Conservation (phyloP, 1,140 invertebrate species). For the Mactra quadrangularis region DNA sequence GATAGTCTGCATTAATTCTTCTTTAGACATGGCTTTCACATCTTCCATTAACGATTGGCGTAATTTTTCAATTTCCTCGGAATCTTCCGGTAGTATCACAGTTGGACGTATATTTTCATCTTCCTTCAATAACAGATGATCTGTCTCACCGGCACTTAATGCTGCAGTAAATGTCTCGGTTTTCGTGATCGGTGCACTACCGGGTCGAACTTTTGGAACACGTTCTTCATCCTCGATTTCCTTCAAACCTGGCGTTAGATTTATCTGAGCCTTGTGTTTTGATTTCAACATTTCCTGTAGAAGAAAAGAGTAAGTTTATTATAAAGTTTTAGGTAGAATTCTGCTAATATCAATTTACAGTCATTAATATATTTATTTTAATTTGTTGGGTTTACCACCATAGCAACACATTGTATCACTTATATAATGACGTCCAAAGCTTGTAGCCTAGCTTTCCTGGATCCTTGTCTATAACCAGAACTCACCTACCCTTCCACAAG, state of each 20-base stretch:
- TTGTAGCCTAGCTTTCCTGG: too few relatives aligned
- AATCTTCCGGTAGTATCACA: constrained; percentile 52
- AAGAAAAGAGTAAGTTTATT: not conserved
- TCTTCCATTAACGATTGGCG: constrained; percentile 31
- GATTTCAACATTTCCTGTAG: constrained; percentile 55
- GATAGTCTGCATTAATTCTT: constrained; percentile 26
- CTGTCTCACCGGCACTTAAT: constrained; percentile 52
- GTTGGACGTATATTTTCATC: constrained; percentile 27
- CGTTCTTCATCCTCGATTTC: constrained; percentile 48
- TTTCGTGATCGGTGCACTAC: constrained; percentile 60
- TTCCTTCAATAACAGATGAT: constrained; percentile 26
- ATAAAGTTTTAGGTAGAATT: too few relatives aligned
- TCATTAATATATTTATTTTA: too few relatives aligned
- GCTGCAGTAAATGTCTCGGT: constrained; percentile 34
- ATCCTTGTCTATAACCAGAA: too few relatives aligned
- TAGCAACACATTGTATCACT: too few relatives aligned
- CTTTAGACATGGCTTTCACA: constrained; percentile 36
- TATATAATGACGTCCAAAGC: too few relatives aligned
- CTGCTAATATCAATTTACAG: too few relatives aligned
- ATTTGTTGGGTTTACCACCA: too few relatives aligned
- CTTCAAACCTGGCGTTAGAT: constrained; percentile 35
- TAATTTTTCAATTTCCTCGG: constrained; percentile 39
- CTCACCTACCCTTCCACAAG: too few relatives aligned
- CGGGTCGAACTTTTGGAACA: constrained; percentile 49
- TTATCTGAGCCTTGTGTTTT: constrained; percentile 55